A percentile compares a stretch with the other conserved stretches of the same genome.
Conservation (phyloP, 1,140 invertebrate genomes). For the Dinoponera quadriceps region DNA sequence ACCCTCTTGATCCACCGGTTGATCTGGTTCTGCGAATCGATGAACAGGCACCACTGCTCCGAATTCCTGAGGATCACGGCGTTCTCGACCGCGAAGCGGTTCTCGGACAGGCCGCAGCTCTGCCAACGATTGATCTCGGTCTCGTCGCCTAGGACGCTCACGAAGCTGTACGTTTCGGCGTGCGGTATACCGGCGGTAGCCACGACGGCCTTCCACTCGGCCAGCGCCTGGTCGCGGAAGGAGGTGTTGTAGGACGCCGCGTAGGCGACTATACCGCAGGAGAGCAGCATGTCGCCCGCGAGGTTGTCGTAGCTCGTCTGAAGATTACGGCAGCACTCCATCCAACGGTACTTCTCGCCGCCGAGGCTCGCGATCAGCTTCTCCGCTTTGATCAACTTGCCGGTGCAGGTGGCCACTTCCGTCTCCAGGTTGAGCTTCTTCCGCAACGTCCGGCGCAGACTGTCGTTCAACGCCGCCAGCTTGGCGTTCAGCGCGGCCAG, state of each 20-base stretch:
- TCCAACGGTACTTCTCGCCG: conserved; percentile 90
- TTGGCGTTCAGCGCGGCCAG: conserved; percentile 88
- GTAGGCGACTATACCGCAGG: conserved; percentile 89
- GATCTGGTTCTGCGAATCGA: conserved; percentile 91
- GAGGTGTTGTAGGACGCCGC: conserved; percentile 87
- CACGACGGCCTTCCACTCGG: conserved; percentile 86
- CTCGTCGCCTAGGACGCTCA: conserved; percentile 87
- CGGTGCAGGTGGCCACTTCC: conserved; percentile 86
- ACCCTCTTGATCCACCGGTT: conserved; percentile 90
- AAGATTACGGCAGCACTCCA: conserved; percentile 86
- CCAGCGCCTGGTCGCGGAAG: conserved; percentile 82
- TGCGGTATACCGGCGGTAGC: conserved; percentile 86
- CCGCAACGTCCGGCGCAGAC: conserved; percentile 83
- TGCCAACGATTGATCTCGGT: conserved; percentile 88
- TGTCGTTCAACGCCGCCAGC: conserved; percentile 86
- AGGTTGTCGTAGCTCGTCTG: conserved; percentile 87
- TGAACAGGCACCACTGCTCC: conserved; percentile 88
- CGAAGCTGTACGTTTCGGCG: conserved; percentile 87
- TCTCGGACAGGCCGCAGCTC: conserved; percentile 88
- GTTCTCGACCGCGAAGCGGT: conserved; percentile 90
- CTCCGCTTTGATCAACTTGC: conserved; percentile 90
- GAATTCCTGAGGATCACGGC: conserved; percentile 87
- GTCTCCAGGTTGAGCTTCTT: conserved; percentile 87
- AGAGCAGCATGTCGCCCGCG: conserved; percentile 89
- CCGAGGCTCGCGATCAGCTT: conserved; percentile 88